Conservation (phyloP, 2,797 vertebrate species). For the Arctocebus calabarensis region DNA sequence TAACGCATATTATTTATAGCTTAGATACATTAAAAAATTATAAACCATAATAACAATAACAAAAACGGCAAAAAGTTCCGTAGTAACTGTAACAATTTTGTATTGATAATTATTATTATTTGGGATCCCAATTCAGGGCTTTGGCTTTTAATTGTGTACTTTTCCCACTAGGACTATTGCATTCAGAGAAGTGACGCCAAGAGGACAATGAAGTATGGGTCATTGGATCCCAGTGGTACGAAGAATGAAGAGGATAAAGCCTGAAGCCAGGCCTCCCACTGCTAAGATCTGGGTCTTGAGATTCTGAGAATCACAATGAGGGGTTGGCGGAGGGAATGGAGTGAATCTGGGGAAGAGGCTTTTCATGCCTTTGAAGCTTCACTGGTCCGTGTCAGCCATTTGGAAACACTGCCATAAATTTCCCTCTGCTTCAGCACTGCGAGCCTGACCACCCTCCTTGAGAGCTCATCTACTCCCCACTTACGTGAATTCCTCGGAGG, state of each 20-base stretch:
- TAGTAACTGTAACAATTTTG: neutral
- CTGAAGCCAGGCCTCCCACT: neutral
- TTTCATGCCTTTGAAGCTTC: conserved; percentile 25
- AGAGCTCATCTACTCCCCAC: conserved; percentile 84
- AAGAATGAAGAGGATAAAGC: neutral
- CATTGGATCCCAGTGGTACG: neutral
- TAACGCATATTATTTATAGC: neutral
- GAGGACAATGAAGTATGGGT: accelerated
- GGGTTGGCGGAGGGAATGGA: neutral
- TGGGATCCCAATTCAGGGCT: neutral
- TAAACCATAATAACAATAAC: neutral
- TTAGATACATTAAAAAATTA: neutral
- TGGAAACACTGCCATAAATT: conserved; percentile 82
- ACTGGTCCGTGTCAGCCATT: conserved; percentile 69
- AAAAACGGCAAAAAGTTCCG: neutral
- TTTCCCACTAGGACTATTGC: neutral
- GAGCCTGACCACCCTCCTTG: conserved; percentile 76
- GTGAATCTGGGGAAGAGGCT: neutral
- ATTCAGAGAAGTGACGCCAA: neutral
- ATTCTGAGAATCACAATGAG: neutral
- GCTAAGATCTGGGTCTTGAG: neutral
- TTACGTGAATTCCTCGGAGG: conserved; percentile 82
- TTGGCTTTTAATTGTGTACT: neutral
- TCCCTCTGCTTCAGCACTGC: conserved; percentile 77
- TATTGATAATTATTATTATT: neutral